A percentile compares a stretch with the other conserved stretches of the same genome.
phyloP scores from a whole-genome alignment of 2,888 invertebrate species.

The Cheilosia vernalis region DNA sequence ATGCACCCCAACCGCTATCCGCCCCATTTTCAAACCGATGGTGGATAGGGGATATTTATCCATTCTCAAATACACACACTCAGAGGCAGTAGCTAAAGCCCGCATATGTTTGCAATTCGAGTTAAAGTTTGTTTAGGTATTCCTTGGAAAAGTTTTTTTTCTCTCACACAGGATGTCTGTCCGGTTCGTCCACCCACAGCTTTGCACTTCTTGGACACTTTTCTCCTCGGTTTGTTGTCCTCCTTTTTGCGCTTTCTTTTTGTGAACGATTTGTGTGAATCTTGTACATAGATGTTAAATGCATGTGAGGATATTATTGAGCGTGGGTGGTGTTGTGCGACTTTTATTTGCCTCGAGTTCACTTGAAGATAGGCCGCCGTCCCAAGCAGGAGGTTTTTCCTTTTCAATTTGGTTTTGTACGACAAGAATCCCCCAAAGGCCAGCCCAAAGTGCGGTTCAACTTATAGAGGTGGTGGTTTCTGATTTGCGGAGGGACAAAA shows the following conservation, averaged over 20 bases:
- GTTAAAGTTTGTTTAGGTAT: conserved; percentile 71
- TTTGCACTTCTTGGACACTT: conserved; percentile 57
- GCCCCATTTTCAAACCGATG: neutral
- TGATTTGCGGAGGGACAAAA: conserved; percentile 19
- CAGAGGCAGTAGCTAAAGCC: conserved; percentile 30
- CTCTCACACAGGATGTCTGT: conserved; percentile 54
- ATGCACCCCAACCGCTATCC: conserved; percentile 3
- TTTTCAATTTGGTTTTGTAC: conserved; percentile 65
- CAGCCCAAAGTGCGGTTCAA: conserved; percentile 60
- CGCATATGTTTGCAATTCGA: conserved; percentile 74
- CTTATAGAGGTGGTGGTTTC: conserved; percentile 8
- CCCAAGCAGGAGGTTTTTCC: conserved; percentile 16
- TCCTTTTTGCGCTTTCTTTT: conserved; percentile 44
- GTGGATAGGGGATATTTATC: conserved; percentile 45
- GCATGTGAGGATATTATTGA: conserved; percentile 60
- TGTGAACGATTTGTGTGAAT: conserved; percentile 60
- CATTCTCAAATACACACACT: conserved; percentile 18
- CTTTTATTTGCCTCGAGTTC: conserved; percentile 70
- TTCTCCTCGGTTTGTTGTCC: conserved; percentile 48
- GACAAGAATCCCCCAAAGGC: conserved; percentile 59
- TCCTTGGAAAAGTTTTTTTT: conserved; percentile 43
- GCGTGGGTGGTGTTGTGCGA: conserved; percentile 32
- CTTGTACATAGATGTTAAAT: conserved; percentile 58
- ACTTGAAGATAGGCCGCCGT: conserved; percentile 22
- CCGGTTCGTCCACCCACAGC: conserved; percentile 25